A percentile compares a stretch with the other conserved stretches of the same genome.
Evolutionary conservation across 2,888 invertebrate species (phyloP).

Genomic region (Athalia rosae): DNA sequence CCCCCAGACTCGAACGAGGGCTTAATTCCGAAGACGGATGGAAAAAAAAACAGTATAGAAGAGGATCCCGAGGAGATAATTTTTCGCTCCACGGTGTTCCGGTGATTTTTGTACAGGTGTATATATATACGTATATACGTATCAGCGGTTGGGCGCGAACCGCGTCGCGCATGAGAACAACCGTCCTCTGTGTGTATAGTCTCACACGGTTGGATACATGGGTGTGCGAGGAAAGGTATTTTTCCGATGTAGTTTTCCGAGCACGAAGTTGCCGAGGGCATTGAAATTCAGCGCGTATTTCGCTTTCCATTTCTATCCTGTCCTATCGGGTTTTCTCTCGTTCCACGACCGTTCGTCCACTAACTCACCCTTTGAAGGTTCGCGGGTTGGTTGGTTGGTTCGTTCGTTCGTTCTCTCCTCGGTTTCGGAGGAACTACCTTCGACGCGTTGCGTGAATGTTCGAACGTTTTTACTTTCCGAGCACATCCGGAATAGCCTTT

Average conservation of each 20-base stretch:
- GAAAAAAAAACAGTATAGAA: no score
- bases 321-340: constrained; percentile 46
- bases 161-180: not conserved
- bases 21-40: no score
- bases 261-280: constrained; percentile 65
- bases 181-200: not conserved
- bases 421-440: constrained; percentile 40
- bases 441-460: no score
- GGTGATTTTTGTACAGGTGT: no score
- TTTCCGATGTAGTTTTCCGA: constrained; percentile 63
- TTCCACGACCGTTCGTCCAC: constrained; percentile 41
- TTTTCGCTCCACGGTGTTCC: no score
- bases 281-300: constrained; percentile 71
- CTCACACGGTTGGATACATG: not conserved
- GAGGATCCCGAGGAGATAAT: no score
- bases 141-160: not conserved
- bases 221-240: not conserved
- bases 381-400: constrained; percentile 43
- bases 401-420: constrained; percentile 47
- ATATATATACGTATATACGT: not conserved
- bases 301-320: constrained; percentile 72
- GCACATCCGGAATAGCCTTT: constrained; percentile 64
- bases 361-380: constrained; percentile 35
- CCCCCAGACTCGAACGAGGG: no score
- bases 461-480: constrained; percentile 62